A percentile compares a stretch with the other conserved stretches of the same genome.
Evolutionary conservation across 92 coral and sea anemone species (phyloP).

Genomic region (Micromussa lordhowensis): DNA sequence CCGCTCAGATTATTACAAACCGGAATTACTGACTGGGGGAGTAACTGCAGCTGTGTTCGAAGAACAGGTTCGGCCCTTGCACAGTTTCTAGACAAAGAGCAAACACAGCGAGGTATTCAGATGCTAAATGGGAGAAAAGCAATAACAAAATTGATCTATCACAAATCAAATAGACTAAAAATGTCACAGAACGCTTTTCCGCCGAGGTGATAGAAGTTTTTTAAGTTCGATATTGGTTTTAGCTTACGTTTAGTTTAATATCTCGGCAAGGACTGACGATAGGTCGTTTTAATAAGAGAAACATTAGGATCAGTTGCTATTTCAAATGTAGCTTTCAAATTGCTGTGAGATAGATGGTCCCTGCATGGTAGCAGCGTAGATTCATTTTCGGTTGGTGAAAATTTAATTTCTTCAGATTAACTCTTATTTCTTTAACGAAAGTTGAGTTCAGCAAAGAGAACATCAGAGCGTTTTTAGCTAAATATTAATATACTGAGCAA

Average conservation of each 20-base stretch:
- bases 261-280: not conserved
- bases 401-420: not conserved
- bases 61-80: not conserved
- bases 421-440: not conserved
- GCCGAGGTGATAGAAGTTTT: not conserved
- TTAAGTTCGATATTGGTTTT: slow-evolving; percentile 7
- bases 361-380: not conserved
- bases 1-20: not conserved
- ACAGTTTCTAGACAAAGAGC: not conserved
- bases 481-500: not conserved
- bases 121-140: not conserved
- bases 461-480: not conserved
- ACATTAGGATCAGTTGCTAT: not conserved
- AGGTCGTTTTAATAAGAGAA: not conserved
- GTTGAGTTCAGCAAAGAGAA: not conserved
- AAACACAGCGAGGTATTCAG: not conserved
- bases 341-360: not conserved
- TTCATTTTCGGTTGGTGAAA: not conserved
- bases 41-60: not conserved
- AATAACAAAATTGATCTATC: not conserved
- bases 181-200: not conserved
- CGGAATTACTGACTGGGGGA: not conserved
- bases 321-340: not conserved
- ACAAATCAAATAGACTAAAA: not conserved
- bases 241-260: not conserved